A percentile compares a stretch with the other conserved stretches of the same genome.
phyloP scores from a whole-genome alignment of 2,888 invertebrate genomes.

The Hylaea fasciaria region DNA sequence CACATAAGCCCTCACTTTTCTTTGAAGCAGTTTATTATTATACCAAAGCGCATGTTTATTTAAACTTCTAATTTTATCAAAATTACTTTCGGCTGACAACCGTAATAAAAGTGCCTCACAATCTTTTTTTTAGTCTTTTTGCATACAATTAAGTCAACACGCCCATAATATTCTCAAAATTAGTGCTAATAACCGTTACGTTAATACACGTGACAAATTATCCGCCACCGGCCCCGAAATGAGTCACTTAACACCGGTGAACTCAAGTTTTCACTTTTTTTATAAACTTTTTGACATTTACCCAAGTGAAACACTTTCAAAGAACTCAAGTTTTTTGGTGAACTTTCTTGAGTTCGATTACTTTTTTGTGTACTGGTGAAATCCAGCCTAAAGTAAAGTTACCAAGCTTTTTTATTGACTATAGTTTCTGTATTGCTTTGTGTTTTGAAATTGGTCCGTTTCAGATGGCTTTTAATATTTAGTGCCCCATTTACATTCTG shows the following conservation, averaged over 20 bases:
- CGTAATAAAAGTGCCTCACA: neutral
- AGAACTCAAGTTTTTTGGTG: constrained; percentile 26
- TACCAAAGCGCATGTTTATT: too few species aligned
- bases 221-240: constrained; percentile 4
- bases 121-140: constrained; percentile 8
- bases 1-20: too few species aligned
- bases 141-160: neutral
- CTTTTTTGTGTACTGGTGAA: constrained; percentile 48
- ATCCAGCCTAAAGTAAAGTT: too few species aligned
- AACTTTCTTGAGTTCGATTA: constrained; percentile 52
- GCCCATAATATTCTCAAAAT: constrained; percentile 19
- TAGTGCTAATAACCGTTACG: constrained; percentile 26
- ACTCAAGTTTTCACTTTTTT: constrained; percentile 42
- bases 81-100: too few species aligned
- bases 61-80: too few species aligned
- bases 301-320: constrained; percentile 22
- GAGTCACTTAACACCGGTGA: constrained; percentile 31
- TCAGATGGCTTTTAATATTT: too few species aligned
- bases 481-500: too few species aligned
- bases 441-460: too few species aligned
- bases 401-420: too few species aligned
- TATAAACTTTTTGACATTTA: constrained; percentile 47
- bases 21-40: too few species aligned
- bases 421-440: too few species aligned
- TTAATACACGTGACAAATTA: constrained; percentile 27